A percentile compares a stretch with the other conserved stretches of the same genome.
Conservation (phyloP, 1,140 invertebrate genomes). For the Rhagoletis pomonella region DNA sequence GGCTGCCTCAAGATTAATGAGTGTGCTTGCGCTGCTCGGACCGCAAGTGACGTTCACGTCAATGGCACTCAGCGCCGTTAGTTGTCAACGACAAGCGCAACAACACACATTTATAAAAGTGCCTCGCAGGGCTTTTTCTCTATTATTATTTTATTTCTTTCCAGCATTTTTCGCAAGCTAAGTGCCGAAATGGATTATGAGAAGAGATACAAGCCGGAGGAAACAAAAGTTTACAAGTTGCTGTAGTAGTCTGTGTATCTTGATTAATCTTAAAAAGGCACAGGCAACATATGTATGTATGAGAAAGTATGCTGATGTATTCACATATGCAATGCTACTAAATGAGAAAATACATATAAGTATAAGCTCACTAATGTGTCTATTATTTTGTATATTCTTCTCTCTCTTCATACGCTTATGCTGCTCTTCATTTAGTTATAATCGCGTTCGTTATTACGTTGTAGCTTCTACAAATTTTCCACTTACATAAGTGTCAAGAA, state of each 20-base stretch:
- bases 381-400: not conserved
- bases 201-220: not conserved
- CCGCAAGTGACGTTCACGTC: conserved; percentile 44
- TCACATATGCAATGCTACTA: not conserved
- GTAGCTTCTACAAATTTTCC: conserved; percentile 25
- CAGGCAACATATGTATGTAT: not conserved
- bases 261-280: conserved; percentile 2
- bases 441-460: conserved; percentile 11
- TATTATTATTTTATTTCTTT: not conserved
- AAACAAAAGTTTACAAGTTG: conserved; percentile 13
- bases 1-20: conserved; percentile 44
- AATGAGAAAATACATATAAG: too few species aligned
- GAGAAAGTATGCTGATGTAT: not conserved
- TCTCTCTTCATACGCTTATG: not conserved
- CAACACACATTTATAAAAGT: not conserved
- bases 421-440: not conserved
- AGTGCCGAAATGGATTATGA: conserved; percentile 23
- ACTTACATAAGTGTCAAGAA: not conserved
- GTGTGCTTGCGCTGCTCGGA: conserved; percentile 21
- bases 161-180: not conserved
- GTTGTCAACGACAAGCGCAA: conserved; percentile 11
- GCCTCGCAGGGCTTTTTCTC: not conserved
- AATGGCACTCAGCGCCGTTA: conserved; percentile 18
- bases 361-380: not conserved
- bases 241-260: not conserved